phyloP scores from a whole-genome alignment of 2,888 invertebrate species.

The Scrobipalpa costella region DNA sequence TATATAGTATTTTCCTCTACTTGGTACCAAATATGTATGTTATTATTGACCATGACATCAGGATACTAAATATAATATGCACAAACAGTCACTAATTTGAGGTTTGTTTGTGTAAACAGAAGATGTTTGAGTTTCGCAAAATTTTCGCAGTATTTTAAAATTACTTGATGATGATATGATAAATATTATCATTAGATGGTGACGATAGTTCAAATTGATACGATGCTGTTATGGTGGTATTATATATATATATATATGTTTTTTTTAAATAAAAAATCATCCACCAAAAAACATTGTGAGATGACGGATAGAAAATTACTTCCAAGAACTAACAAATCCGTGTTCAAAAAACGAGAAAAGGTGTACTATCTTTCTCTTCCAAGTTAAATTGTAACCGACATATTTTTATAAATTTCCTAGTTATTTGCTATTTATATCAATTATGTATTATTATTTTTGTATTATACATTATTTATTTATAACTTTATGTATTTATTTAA shows the following conservation, averaged over 20 bases:
- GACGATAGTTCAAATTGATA: not conserved
- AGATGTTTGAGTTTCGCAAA: not conserved
- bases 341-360: too few relatives aligned
- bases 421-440: too few relatives aligned
- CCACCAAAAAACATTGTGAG: too few relatives aligned
- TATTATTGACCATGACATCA: slow-evolving; percentile 1
- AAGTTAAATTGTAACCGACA: too few relatives aligned
- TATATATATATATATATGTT: too few relatives aligned
- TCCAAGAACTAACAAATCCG: too few relatives aligned
- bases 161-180: not conserved
- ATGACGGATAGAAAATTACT: too few relatives aligned
- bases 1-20: not conserved
- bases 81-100: not conserved
- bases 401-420: too few relatives aligned
- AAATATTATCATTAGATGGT: not conserved
- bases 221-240: not conserved
- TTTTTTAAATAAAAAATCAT: not conserved
- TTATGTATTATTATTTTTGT: too few relatives aligned
- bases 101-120: not conserved
- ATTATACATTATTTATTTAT: too few relatives aligned
- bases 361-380: too few relatives aligned
- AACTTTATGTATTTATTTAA: too few relatives aligned
- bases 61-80: not conserved
- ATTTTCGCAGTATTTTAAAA: not conserved
- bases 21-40: not conserved